Base-by-base conservation (phyloP, 2,888 invertebrate genomes). In the Dryadula phaetusa region DNA sequence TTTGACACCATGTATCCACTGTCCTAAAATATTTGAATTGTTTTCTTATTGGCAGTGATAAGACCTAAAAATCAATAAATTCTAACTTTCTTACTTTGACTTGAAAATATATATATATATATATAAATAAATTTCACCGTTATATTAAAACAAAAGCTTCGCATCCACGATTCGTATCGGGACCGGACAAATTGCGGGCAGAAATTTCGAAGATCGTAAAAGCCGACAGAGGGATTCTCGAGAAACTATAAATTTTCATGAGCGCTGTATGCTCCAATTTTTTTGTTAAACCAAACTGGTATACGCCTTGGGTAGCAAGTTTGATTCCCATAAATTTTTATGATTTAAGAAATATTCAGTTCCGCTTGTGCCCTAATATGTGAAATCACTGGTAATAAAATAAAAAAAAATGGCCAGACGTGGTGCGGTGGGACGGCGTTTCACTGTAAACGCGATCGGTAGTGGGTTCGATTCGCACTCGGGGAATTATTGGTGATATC, bases 211-310 rank as follows among this genome's bases (percentile, higher is more conserved):
- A 79, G 79, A 79, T 66, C 72, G 69, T 76, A 71, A 70, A 68
- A 69, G 70, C 76, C 76, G 76, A 75, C 75, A 72, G 80, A 79
- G 75, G 72, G 75, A 69, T 82, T 83, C 82, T 75, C 76, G 75
- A 79, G 83, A 82, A 80, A 79, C 82, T 83, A 87, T 86, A 85
- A 86, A 87, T 86, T 87, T 87, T 87, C 86, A 87, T 86, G 86
- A 86, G 80, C 70, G 76, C 71, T 70, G 73, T 74, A 77, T 86
- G 87, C 86, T 87, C 88, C 77, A 86, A 78, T 87, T 87, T 83
- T 86, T 86, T 82, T 77, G 20, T 76, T 71, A 68, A 61, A 67
- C 63, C 65, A 71, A 75, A 73, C 72, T 72, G 64, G 71, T 68
- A 72, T 72, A 74, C 71, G 71, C 69, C 69, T 76, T 75, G 67